Evolutionary conservation across 2,797 vertebrate genomes (phyloP), one percentile per base, ranked within the genome.

Genomic region (Sandelia bainsii): DNA sequence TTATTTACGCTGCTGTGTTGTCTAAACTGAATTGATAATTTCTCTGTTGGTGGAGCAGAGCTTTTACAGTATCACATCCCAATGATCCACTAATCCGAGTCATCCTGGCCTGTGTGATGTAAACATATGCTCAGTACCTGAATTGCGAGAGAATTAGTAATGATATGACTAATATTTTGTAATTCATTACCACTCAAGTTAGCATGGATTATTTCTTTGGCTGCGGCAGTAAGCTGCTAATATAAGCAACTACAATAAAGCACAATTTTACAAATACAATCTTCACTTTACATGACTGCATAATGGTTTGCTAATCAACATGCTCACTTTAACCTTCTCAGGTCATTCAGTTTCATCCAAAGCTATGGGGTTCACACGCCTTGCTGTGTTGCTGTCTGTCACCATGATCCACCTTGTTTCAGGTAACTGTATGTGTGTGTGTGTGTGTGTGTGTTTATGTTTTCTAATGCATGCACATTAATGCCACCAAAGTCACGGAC

Each of bases 361-460:
- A 88, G 87, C 77, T 82, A 95, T 94, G 94, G 86, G 87, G 87
- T 90, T 81, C 82, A 81, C 85, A 79, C 78, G 68, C 74, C 77
- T 92, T 72, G 80, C 91, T 84, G 89, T 93, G 89, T 85, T 90
- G 77, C 87, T 95, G 75, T 93, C 84, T 82, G 87, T 92, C 89
- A 91, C 92, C 75, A 66, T 92, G 61, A 85, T 93, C 73, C 91
- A 91, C 73, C 77, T 89, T 39, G 82, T 90, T 86, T 87, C 92
- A 94, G 94, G 94, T 95, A 93, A 92, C 34, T 50, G 32, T 76
- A 29, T 69, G 67, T 54, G 39, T 72, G n/a, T 69, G 50, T 54
- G 23, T 72, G 46, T 23, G 46, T 50, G 13, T 25, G 48, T 16
- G 13, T 52, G 40, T 60, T 62, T 56, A 27, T 56, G 40, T 62